Evolutionary conservation across 2,888 invertebrate genomes (phyloP).

Genomic region (Yponomeuta malinellus): DNA sequence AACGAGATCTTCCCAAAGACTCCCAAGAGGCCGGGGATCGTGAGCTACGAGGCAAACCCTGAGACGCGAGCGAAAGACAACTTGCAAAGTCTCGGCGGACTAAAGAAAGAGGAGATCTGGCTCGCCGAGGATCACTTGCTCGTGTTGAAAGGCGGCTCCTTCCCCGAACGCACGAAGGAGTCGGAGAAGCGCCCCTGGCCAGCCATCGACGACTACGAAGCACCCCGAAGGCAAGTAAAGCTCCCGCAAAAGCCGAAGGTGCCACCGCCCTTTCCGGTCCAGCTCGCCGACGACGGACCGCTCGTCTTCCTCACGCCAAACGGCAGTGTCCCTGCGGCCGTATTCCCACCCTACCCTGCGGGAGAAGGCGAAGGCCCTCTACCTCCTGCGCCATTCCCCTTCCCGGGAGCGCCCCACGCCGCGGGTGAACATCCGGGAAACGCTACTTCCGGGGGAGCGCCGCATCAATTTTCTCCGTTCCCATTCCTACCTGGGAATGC

Average conservation of each 20-base stretch:
- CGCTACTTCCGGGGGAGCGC: slow-evolving; percentile 79
- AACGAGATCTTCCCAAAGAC: slow-evolving; percentile 85
- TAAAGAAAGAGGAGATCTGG: slow-evolving; percentile 92
- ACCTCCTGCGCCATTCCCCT: slow-evolving; percentile 75
- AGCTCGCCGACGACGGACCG: slow-evolving; percentile 89
- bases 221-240: slow-evolving; percentile 89
- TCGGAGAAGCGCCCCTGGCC: slow-evolving; percentile 78
- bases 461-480: slow-evolving; percentile 78
- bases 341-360: slow-evolving; percentile 80
- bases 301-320: slow-evolving; percentile 90
- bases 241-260: slow-evolving; percentile 87
- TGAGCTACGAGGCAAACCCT: slow-evolving; percentile 87
- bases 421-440: slow-evolving; percentile 78
- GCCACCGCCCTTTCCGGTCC: slow-evolving; percentile 95
- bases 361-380: slow-evolving; percentile 75
- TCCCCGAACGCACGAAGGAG: slow-evolving; percentile 74
- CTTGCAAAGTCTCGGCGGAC: slow-evolving; percentile 85
- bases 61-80: slow-evolving; percentile 88
- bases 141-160: slow-evolving; percentile 86
- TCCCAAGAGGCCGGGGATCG: slow-evolving; percentile 85
- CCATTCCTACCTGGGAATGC: slow-evolving; percentile 77
- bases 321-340: slow-evolving; percentile 82
- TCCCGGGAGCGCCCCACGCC: slow-evolving; percentile 74
- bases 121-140: slow-evolving; percentile 91
- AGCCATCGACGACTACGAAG: slow-evolving; percentile 89